Conservation (phyloP, 2,113 vertebrate species). For the Hiodon alosoides region DNA sequence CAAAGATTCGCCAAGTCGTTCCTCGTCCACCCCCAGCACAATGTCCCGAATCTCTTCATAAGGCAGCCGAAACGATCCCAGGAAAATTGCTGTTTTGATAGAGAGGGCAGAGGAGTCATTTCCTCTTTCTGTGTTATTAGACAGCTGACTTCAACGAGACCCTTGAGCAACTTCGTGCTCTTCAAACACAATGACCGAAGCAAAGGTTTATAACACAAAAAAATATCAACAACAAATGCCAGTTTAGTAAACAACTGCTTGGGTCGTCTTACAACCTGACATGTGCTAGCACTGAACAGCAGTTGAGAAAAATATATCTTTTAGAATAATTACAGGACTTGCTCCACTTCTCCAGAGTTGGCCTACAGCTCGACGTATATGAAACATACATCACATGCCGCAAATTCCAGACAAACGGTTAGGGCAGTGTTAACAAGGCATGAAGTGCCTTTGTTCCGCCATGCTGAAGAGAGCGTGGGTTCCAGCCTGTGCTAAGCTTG, state of each 20-base stretch:
- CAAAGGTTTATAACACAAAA: background rate
- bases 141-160: conserved; percentile 42
- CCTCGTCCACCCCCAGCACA: conserved; percentile 88
- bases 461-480: background rate
- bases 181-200: conserved; percentile 49
- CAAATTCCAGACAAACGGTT: background rate
- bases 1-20: conserved; percentile 84
- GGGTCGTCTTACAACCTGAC: no score
- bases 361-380: background rate
- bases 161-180: conserved; percentile 39
- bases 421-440: background rate
- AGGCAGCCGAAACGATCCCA: conserved; percentile 93
- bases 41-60: conserved; percentile 93
- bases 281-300: no score
- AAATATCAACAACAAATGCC: no score
- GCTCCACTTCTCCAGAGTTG: no score
- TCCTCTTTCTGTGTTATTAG: conserved; percentile 34
- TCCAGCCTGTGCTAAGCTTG: conserved; percentile 14
- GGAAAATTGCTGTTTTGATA: conserved; percentile 83
- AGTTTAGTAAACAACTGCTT: no score
- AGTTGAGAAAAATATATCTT: no score
- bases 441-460: background rate
- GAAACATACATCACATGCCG: background rate
- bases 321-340: no score
- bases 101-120: conserved; percentile 57